Evolutionary conservation across 2,113 vertebrate species (phyloP).

Genomic region (Melanerpes aurifrons): DNA sequence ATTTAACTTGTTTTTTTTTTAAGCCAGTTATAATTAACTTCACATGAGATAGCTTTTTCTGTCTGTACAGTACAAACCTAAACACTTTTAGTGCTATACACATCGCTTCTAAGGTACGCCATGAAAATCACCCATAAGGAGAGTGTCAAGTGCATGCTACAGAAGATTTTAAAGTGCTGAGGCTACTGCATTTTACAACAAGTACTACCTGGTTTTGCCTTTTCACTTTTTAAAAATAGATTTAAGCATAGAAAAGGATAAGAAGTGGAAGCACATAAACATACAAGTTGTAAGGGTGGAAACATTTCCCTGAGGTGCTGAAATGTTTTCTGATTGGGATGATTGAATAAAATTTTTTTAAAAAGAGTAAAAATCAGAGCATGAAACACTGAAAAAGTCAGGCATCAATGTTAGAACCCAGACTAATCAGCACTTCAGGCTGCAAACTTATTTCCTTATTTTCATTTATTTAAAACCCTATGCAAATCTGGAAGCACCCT

Average conservation of each 20-base stretch:
- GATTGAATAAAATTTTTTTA: neutral
- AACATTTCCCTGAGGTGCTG: neutral
- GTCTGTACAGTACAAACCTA: neutral
- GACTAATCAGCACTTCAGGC: neutral
- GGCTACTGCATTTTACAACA: neutral
- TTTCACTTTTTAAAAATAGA: too few relatives aligned
- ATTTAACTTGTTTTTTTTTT: too few relatives aligned
- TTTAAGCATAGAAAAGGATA: too few relatives aligned
- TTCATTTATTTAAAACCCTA: neutral
- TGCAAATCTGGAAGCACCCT: neutral
- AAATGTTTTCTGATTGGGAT: neutral
- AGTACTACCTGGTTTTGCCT: neutral
- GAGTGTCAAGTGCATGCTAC: neutral
- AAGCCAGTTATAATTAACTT: too few relatives aligned
- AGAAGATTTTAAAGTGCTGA: neutral
- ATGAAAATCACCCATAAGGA: neutral
- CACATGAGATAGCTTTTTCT: too few relatives aligned
- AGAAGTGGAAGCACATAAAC: neutral
- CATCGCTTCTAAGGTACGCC: neutral
- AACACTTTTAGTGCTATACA: neutral
- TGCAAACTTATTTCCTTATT: neutral
- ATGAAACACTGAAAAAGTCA: too few relatives aligned
- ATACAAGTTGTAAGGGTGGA: neutral
- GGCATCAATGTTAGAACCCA: neutral
- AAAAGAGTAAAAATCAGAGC: neutral